A percentile compares a stretch with the other conserved stretches of the same genome.
These are phyloP conservation scores for Nerophis ophidion DNA, from an alignment of 2,113 vertebrate species.

Conservation along the genomic window DNA sequence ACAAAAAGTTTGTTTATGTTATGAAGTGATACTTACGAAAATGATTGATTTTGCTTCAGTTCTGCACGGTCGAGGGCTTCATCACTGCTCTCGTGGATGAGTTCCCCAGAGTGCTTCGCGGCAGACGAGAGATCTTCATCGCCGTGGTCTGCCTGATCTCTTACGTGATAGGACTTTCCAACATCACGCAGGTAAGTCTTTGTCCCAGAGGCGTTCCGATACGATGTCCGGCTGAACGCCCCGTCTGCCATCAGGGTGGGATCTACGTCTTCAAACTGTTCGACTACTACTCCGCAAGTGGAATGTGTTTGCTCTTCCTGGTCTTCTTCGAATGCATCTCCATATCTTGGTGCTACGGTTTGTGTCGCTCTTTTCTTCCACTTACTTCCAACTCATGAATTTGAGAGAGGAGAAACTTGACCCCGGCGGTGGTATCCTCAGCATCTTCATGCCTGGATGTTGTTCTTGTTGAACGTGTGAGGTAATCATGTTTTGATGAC, in stretches of 20 bases:
- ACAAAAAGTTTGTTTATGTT: not conserved
- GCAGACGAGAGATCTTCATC: slow-evolving; percentile 91
- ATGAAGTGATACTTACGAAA: slow-evolving; percentile 1
- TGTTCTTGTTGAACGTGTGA: no score
- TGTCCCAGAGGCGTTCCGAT: not conserved
- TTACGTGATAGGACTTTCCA: slow-evolving; percentile 93
- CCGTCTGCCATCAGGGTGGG: slow-evolving; percentile 77
- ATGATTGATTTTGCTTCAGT: slow-evolving; percentile 66
- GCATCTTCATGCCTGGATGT: no score
- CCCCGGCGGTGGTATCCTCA: slow-evolving; percentile 39
- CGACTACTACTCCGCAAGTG: slow-evolving; percentile 97
- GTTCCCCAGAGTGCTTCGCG: slow-evolving; percentile 83
- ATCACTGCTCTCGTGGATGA: slow-evolving; percentile 96
- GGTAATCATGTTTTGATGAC: slow-evolving; percentile 43
- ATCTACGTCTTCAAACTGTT: slow-evolving; percentile 98
- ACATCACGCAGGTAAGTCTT: slow-evolving; percentile 90
- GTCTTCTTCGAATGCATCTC: slow-evolving; percentile 99
- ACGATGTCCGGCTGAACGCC: not conserved
- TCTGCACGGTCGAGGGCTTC: slow-evolving; percentile 97
- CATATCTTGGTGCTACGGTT: slow-evolving; percentile 98
- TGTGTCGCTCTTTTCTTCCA: slow-evolving; percentile 28
- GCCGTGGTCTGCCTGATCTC: slow-evolving; percentile 88
- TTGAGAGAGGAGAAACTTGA: not conserved
- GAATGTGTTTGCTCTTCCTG: slow-evolving; percentile 95
- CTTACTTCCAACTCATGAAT: not conserved